Conservation (phyloP, 53 echinoderm and acorn worm genomes). For the Luidia sarsii region DNA sequence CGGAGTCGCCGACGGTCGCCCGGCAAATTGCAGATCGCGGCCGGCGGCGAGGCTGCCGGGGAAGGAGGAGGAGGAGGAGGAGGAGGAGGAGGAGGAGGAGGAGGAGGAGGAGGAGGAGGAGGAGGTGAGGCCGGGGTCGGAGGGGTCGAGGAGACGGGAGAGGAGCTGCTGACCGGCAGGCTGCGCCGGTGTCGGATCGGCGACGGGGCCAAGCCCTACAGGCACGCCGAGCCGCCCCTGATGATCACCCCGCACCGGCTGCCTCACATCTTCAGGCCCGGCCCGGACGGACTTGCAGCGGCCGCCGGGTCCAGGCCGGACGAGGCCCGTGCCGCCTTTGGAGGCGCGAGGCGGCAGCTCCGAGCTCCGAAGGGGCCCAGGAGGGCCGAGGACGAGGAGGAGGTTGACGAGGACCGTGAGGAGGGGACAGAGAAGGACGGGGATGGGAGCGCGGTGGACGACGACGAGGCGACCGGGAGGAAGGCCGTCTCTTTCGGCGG, state of each 20-base stretch:
- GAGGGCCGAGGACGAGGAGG: neutral
- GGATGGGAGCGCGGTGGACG: neutral
- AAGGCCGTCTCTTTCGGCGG: constrained; percentile 34
- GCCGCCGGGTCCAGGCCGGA: neutral
- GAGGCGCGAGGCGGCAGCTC: no score
- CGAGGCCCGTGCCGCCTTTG: no score
- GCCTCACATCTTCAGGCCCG: constrained; percentile 4
- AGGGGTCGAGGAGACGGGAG: neutral
- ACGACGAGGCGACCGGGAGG: neutral
- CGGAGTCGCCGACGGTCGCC: neutral
- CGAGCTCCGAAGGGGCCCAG: no score
- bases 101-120: neutral
- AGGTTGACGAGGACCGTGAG: neutral
- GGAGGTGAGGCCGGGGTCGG: no score
- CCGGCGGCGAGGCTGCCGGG: neutral
- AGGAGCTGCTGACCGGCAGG: neutral
- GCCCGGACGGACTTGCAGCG: no score
- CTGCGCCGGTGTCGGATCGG: constrained; percentile 32
- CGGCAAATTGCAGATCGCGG: constrained; percentile 14
- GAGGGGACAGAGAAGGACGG: neutral
- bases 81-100: neutral
- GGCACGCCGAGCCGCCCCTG: constrained; percentile 25
- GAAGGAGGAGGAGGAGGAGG: neutral
- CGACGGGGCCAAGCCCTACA: neutral
- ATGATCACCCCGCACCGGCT: constrained; percentile 18